A percentile compares a stretch with the other conserved stretches of the same genome.
phyloP scores from a whole-genome alignment of 2,113 vertebrate species.

The Oryzias melastigma region DNA sequence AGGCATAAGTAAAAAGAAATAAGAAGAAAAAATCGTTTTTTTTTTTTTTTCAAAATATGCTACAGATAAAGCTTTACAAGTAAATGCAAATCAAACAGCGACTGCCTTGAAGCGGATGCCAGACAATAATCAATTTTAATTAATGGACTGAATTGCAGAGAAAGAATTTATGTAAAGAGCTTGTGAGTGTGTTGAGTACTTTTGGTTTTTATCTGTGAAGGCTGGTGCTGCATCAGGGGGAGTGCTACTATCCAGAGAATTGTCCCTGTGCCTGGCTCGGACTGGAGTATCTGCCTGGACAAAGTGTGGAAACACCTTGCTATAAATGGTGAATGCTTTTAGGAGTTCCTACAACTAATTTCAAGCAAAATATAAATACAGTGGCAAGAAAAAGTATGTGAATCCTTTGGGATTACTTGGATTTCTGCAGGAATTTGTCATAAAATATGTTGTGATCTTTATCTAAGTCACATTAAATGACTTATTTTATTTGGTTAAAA shows the following conservation, averaged over 20 bases:
- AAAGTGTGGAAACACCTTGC: slow-evolving; percentile 91
- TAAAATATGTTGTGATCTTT: too few species aligned
- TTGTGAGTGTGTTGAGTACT: slow-evolving; percentile 5
- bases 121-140: slow-evolving; percentile 13
- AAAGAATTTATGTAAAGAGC: neutral
- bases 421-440: too few species aligned
- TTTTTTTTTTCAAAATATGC: too few species aligned
- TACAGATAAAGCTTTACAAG: slow-evolving; percentile 8
- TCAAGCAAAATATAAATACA: too few species aligned
- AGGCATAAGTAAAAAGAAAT: too few species aligned
- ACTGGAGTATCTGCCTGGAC: slow-evolving; percentile 92
- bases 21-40: too few species aligned
- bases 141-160: slow-evolving; percentile 1
- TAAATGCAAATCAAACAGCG: neutral
- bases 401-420: too few species aligned
- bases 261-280: slow-evolving; percentile 96
- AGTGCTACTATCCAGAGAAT: slow-evolving; percentile 94
- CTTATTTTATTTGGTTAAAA: too few species aligned
- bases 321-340: slow-evolving; percentile 86
- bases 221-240: slow-evolving; percentile 89
- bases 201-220: slow-evolving; percentile 71
- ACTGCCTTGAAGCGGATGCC: slow-evolving; percentile 14
- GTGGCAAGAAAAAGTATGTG: too few species aligned
- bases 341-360: neutral
- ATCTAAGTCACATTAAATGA: too few species aligned